A percentile compares a stretch with the other conserved stretches of the same genome.
phyloP scores from a whole-genome alignment of 2,888 invertebrate genomes.

The Cerastis leucographa region DNA sequence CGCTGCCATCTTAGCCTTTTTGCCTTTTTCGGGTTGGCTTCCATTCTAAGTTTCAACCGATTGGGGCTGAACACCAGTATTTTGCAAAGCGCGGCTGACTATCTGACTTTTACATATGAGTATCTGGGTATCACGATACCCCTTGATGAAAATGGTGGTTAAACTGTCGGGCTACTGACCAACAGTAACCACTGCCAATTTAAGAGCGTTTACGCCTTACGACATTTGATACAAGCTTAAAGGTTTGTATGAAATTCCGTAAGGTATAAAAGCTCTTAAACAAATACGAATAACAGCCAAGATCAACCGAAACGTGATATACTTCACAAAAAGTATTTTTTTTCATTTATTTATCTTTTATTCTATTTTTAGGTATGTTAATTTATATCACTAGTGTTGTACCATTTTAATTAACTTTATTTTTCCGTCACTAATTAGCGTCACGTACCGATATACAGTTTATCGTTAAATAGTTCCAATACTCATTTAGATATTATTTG shows the following conservation, averaged over 20 bases:
- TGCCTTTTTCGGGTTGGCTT: background rate
- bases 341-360: too few relatives aligned
- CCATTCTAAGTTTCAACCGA: background rate
- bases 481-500: constrained; percentile 51
- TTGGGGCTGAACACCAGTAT: background rate
- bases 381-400: background rate
- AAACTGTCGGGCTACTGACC: background rate
- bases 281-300: background rate
- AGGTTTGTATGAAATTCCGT: too few relatives aligned
- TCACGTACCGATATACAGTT: constrained; percentile 4
- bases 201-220: too few relatives aligned
- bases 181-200: background rate
- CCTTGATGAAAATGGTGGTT: background rate
- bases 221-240: too few relatives aligned
- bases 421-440: constrained; percentile 14
- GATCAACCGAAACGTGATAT: background rate
- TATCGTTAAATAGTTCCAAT: constrained; percentile 40
- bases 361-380: background rate
- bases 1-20: background rate
- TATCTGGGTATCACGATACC: background rate
- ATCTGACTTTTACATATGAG: background rate
- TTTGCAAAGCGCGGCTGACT: background rate
- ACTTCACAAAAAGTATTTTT: too few relatives aligned
- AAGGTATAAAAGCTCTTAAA: too few relatives aligned
- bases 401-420: background rate